A percentile compares a stretch with the other conserved stretches of the same genome.
Conservation (phyloP, 2,888 invertebrate genomes). For the Sipha maydis region DNA sequence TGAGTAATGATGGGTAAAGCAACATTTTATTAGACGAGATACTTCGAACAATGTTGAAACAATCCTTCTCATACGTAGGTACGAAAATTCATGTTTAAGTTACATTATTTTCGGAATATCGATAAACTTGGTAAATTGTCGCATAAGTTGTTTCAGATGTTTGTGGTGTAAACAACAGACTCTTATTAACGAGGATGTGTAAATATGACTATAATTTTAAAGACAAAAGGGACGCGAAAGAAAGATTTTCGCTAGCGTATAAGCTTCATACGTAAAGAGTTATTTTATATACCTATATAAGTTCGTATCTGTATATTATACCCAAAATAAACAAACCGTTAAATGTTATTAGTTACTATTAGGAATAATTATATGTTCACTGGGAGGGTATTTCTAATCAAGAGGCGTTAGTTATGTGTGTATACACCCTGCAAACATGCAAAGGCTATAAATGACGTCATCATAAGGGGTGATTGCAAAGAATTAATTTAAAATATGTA, state of each 20-base stretch:
- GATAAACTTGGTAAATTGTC: background rate
- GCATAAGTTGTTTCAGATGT: background rate
- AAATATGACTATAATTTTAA: background rate
- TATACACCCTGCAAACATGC: conserved; percentile 14
- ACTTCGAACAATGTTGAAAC: background rate
- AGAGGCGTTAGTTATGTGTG: background rate
- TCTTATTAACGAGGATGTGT: background rate
- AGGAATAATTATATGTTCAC: conserved; percentile 32
- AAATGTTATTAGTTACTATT: conserved; percentile 33
- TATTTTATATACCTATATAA: background rate
- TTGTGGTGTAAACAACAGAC: background rate
- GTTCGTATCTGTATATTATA: background rate
- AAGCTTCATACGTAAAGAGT: background rate
- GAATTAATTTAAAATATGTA: conserved; percentile 14
- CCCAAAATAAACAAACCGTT: conserved; percentile 35
- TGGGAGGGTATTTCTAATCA: conserved; percentile 9
- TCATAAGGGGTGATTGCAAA: conserved; percentile 5
- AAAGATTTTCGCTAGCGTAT: background rate
- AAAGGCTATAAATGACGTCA: conserved; percentile 55
- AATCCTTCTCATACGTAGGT: background rate
- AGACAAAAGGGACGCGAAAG: background rate
- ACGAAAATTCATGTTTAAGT: background rate
- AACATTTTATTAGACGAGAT: background rate
- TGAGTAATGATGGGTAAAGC: too few relatives aligned
- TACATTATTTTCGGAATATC: background rate